Evolutionary conservation across 1,140 invertebrate species (phyloP).

Genomic region (Zaprionus camerounensis): DNA sequence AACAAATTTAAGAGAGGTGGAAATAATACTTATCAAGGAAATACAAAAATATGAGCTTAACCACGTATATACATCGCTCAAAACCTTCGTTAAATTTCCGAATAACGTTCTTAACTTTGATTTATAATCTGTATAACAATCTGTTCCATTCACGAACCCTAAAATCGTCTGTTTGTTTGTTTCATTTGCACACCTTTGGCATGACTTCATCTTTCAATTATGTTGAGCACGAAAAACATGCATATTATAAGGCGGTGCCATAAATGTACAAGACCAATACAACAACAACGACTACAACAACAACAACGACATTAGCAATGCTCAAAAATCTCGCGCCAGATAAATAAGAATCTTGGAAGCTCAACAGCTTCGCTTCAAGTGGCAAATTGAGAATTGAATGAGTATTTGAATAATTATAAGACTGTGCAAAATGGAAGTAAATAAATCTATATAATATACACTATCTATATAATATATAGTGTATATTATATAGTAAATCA

Average conservation of each 20-base stretch:
- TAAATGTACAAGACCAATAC: conserved; percentile 40
- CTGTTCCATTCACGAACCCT: not conserved
- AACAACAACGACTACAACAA: conserved; percentile 18
- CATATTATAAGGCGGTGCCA: conserved; percentile 27
- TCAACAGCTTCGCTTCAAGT: conserved; percentile 25
- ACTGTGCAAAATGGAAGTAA: not conserved
- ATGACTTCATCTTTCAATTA: conserved; percentile 68
- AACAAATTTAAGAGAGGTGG: too few relatives aligned
- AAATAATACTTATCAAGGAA: too few relatives aligned
- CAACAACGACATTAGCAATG: conserved; percentile 20
- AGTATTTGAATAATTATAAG: conserved; percentile 21
- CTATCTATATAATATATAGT: conserved; percentile 3
- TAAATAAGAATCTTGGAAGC: conserved; percentile 24
- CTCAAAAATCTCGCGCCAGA: conserved; percentile 16
- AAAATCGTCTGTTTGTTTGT: conserved; percentile 8
- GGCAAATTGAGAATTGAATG: conserved; percentile 32
- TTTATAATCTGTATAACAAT: conserved; percentile 18
- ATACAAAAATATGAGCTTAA: too few relatives aligned
- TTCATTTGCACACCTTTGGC: conserved; percentile 46
- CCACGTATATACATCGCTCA: too few relatives aligned
- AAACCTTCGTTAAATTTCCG: not conserved
- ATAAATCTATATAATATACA: conserved; percentile 15
- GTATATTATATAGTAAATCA: not conserved
- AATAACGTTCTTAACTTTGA: conserved; percentile 7
- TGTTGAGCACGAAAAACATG: conserved; percentile 48